Conservation (phyloP, 2,797 vertebrate species). For the Loris lydekkerianus region DNA sequence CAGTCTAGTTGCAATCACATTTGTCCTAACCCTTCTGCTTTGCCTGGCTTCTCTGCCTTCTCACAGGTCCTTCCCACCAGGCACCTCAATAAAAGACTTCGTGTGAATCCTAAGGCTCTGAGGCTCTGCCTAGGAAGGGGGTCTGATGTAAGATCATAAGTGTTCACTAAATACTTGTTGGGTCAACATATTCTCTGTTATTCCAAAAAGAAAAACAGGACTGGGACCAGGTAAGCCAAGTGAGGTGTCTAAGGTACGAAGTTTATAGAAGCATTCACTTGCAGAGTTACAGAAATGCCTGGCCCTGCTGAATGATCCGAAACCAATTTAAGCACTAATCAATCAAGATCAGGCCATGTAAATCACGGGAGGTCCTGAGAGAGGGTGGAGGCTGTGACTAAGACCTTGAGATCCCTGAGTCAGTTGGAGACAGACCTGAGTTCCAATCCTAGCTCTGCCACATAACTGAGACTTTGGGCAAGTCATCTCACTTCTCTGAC, state of each 20-base stretch:
- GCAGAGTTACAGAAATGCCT: not conserved
- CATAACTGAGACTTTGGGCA: not conserved
- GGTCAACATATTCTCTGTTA: not conserved
- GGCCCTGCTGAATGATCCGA: not conserved
- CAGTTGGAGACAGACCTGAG: not conserved
- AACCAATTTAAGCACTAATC: not conserved
- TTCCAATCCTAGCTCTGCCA: not conserved
- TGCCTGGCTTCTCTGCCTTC: not conserved
- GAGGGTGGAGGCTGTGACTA: not conserved
- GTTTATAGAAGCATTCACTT: not conserved
- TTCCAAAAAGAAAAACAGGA: not conserved
- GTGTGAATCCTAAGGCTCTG: not conserved
- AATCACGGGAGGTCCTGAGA: not conserved
- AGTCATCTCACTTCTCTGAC: not conserved
- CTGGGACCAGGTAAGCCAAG: fast-evolving
- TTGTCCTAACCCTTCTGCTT: not conserved
- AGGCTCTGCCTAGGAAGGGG: not conserved
- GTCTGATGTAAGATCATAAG: not conserved
- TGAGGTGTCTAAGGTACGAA: fast-evolving
- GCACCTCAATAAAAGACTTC: not conserved
- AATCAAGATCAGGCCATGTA: not conserved
- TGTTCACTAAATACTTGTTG: not conserved
- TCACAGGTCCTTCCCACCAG: not conserved
- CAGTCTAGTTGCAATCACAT: not conserved
- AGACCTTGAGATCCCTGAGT: not conserved